Conservation (phyloP, 2,797 vertebrate species). For the Alosa sapidissima region DNA sequence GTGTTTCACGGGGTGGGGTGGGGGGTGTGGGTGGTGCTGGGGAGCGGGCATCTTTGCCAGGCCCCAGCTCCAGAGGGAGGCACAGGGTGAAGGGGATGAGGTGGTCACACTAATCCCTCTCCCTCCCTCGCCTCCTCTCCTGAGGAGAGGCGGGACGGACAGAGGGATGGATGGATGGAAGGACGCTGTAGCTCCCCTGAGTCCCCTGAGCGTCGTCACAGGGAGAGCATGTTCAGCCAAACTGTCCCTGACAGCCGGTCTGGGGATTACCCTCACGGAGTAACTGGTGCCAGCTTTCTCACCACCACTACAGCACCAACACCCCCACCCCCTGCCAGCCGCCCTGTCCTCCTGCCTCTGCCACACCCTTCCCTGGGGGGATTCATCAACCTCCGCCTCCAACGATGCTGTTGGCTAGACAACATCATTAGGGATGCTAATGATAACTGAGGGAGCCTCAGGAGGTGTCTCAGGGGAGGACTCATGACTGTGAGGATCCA, state of each 20-base stretch:
- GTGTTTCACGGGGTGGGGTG: no score
- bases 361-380: constrained; percentile 56
- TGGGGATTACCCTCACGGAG: not conserved
- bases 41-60: not conserved
- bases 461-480: constrained; percentile 45
- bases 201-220: not conserved
- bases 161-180: no score
- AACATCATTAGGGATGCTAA: constrained; percentile 56
- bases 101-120: not conserved
- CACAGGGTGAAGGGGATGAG: not conserved
- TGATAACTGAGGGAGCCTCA: constrained; percentile 49
- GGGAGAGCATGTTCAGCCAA: not conserved
- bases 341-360: constrained; percentile 44
- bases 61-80: not conserved
- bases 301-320: not conserved
- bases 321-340: not conserved
- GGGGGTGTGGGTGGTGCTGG: not conserved
- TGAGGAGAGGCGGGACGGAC: no score
- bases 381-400: constrained; percentile 64
- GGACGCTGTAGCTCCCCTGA: not conserved
- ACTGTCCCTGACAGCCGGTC: not conserved
- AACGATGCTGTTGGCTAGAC: constrained; percentile 53
- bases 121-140: not conserved
- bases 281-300: not conserved
- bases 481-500: not conserved